phyloP scores from a whole-genome alignment of 2,797 vertebrate genomes.

The Caiman crocodilus region DNA sequence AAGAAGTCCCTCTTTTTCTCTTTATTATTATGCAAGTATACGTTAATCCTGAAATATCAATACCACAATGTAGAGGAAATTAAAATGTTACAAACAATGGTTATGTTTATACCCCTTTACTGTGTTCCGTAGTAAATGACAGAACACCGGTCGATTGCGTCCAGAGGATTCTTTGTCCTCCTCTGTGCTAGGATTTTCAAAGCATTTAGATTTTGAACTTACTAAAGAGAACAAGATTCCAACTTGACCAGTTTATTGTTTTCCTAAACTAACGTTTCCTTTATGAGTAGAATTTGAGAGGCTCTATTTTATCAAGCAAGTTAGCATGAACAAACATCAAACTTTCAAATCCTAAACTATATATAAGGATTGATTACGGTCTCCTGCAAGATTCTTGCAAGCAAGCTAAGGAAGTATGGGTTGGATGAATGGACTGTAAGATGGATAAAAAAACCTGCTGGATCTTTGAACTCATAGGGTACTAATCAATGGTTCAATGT shows the following conservation, averaged over 20 bases:
- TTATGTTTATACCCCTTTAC: background rate
- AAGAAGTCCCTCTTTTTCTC: background rate
- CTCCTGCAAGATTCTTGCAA: no score
- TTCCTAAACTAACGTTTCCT: background rate
- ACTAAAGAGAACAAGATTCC: no score
- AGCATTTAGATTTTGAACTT: background rate
- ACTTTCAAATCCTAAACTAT: no score
- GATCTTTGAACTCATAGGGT: no score
- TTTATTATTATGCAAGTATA: background rate
- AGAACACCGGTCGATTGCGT: background rate
- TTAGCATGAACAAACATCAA: no score
- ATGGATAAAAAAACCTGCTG: no score
- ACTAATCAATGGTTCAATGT: no score
- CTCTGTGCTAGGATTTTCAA: background rate
- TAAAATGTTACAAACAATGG: background rate
- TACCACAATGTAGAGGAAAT: conserved; percentile 28
- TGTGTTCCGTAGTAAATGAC: background rate
- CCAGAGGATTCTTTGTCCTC: background rate
- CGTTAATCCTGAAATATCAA: background rate
- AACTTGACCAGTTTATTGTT: background rate
- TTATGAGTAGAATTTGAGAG: background rate
- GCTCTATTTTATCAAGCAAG: no score
- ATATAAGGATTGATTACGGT: no score
- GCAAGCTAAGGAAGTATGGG: no score
- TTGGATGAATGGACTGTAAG: no score